Conservation (phyloP, 2,888 invertebrate genomes). For the Polymixis lichenea region DNA sequence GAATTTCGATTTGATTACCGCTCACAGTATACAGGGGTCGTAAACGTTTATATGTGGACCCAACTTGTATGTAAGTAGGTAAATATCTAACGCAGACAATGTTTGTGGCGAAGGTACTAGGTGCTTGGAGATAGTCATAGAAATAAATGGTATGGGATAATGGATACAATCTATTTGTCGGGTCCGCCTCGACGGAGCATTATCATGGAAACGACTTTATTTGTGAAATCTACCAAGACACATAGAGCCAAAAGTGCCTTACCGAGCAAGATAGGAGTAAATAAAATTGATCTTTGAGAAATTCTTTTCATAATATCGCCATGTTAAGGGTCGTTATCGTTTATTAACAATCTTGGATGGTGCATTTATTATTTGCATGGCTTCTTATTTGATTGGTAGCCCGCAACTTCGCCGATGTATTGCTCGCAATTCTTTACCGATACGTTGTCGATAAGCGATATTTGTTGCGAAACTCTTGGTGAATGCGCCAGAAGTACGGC, state of each 20-base stretch:
- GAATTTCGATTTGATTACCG: conserved; percentile 81
- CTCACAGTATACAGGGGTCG: conserved; percentile 72
- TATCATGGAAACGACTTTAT: conserved; percentile 73
- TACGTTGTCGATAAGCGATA: conserved; percentile 24
- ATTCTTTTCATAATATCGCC: conserved; percentile 37
- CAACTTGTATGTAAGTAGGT: conserved; percentile 59
- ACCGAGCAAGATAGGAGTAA: conserved; percentile 41
- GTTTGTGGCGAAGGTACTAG: conserved; percentile 56
- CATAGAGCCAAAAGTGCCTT: conserved; percentile 44
- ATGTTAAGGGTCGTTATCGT: conserved; percentile 36
- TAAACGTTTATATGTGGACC: conserved; percentile 71
- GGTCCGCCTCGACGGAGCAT: conserved; percentile 66
- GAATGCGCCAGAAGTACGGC: conserved; percentile 23
- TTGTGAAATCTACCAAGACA: conserved; percentile 68
- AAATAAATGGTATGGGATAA: conserved; percentile 69
- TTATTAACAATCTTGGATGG: conserved; percentile 10
- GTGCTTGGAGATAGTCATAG: conserved; percentile 68
- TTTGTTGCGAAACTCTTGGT: conserved; percentile 28
- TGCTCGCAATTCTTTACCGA: conserved; percentile 11
- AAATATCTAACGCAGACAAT: conserved; percentile 57
- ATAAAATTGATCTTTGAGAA: conserved; percentile 34
- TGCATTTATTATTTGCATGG: conserved; percentile 18
- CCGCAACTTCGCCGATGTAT: conserved; percentile 2
- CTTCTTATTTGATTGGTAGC: conserved; percentile 8
- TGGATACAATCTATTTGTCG: conserved; percentile 71